Conservation (phyloP, 2,797 vertebrate species). For the Lithobates sylvaticus region DNA sequence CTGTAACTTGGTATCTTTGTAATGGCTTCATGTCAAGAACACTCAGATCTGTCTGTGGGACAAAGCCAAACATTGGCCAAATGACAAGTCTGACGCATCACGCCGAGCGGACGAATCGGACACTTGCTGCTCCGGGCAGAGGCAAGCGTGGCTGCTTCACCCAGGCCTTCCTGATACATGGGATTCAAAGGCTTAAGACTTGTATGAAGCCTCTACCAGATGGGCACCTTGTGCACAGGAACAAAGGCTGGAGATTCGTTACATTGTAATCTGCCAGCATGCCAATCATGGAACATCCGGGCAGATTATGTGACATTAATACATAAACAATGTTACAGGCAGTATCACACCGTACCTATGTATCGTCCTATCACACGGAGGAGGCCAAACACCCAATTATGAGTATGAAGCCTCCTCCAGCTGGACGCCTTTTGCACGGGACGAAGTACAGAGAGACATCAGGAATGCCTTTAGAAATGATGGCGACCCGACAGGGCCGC, state of each 20-base stretch:
- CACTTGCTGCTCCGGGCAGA: background rate
- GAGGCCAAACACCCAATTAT: too few relatives aligned
- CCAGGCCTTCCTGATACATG: background rate
- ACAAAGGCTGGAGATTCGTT: background rate
- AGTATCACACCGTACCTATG: too few relatives aligned
- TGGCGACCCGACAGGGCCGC: too few relatives aligned
- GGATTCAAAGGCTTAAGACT: too few relatives aligned
- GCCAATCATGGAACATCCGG: background rate
- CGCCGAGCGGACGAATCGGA: background rate
- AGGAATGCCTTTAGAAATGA: too few relatives aligned
- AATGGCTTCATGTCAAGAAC: constrained; percentile 27
- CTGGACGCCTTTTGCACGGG: too few relatives aligned
- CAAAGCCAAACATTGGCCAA: constrained; percentile 19
- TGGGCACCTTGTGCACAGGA: background rate
- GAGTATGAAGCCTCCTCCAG: too few relatives aligned
- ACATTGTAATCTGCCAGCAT: background rate
- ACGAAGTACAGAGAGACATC: too few relatives aligned
- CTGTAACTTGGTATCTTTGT: constrained; percentile 1
- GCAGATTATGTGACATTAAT: too few relatives aligned
- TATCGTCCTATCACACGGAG: too few relatives aligned
- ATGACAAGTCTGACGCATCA: background rate
- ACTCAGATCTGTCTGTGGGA: constrained; percentile 11
- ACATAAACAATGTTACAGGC: too few relatives aligned
- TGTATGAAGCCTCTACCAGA: background rate
- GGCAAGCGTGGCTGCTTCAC: background rate